Evolutionary conservation across 2,113 vertebrate species (phyloP).

Genomic region (Emydura subglobosa): DNA sequence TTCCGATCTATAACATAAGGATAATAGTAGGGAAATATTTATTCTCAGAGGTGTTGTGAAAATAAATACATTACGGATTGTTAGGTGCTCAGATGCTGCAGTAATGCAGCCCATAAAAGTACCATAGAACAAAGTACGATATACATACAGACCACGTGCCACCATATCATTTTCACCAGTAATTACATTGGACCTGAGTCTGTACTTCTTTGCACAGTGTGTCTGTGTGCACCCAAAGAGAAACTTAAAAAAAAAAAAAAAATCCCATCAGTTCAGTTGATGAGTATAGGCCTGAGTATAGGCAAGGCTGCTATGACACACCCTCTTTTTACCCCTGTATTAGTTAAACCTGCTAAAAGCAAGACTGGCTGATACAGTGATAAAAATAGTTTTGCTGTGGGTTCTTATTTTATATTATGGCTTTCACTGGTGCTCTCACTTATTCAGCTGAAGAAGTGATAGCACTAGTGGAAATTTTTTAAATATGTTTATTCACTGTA

Average conservation of each 20-base stretch:
- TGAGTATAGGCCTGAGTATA: background rate
- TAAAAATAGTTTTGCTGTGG: background rate
- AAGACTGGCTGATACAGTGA: background rate
- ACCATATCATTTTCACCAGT: background rate
- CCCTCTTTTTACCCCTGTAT: background rate
- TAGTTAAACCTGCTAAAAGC: background rate
- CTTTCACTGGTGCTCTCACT: background rate
- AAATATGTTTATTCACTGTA: background rate
- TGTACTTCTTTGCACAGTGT: background rate
- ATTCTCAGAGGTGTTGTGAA: background rate
- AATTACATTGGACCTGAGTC: background rate
- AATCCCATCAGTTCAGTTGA: background rate
- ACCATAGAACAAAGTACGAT: background rate
- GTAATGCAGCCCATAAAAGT: background rate
- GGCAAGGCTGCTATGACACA: background rate
- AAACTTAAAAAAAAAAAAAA: background rate
- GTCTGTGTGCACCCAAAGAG: background rate
- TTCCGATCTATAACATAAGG: too few species aligned
- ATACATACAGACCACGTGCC: too few species aligned
- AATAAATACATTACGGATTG: background rate
- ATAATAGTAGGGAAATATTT: background rate
- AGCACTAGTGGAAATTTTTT: background rate
- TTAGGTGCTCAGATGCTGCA: too few species aligned
- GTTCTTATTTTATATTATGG: background rate
- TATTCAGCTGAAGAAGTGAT: background rate